phyloP scores from a whole-genome alignment of 2,888 invertebrate species.

The Polymixis lichenea region DNA sequence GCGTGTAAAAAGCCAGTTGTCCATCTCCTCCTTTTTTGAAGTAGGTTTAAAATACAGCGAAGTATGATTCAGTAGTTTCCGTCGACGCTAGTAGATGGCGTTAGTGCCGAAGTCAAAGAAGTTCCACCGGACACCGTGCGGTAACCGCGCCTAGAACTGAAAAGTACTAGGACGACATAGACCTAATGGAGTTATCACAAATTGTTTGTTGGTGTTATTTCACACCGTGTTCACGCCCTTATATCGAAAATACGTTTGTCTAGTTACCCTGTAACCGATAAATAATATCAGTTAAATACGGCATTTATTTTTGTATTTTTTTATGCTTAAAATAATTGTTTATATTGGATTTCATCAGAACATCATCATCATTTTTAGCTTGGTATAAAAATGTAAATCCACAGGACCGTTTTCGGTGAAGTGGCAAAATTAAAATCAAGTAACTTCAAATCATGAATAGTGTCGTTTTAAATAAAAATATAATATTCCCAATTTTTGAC shows the following conservation, averaged over 20 bases:
- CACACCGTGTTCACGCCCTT: too few relatives aligned
- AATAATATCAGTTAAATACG: not conserved
- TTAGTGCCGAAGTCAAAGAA: not conserved
- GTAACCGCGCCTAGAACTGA: not conserved
- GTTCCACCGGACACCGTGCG: not conserved
- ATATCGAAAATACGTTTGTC: too few relatives aligned
- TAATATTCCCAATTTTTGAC: too few relatives aligned
- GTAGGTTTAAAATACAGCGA: not conserved
- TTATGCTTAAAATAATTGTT: not conserved
- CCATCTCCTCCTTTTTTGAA: not conserved
- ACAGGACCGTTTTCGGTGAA: not conserved
- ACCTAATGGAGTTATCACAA: not conserved
- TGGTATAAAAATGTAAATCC: not conserved
- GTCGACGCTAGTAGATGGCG: not conserved
- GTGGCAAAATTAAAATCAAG: not conserved
- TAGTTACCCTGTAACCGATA: too few relatives aligned
- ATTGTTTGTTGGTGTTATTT: not conserved
- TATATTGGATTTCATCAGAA: not conserved
- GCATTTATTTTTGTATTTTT: not conserved
- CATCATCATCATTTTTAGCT: not conserved
- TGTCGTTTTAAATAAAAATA: not conserved
- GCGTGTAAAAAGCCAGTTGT: too few relatives aligned
- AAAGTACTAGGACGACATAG: conserved; percentile 6
- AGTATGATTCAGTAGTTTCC: not conserved
- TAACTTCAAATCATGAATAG: not conserved